Percentiles rank a stretch among this genome's conserved stretches.
Conservation (phyloP, 2,888 invertebrate species). For the Rambutsinella grinnellia region DNA sequence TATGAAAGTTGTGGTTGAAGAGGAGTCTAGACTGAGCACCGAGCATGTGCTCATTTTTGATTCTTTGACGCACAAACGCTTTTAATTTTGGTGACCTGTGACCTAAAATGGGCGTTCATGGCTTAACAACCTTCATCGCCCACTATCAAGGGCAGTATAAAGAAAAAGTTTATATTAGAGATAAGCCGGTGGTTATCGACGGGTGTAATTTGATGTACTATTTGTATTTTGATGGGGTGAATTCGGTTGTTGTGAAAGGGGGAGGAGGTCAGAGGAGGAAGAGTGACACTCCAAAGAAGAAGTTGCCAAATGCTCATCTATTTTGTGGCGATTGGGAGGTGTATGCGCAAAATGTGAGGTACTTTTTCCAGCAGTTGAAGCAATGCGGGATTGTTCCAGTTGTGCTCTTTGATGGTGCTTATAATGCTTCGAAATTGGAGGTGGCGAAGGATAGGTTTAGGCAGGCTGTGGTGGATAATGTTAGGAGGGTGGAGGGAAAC, state of each 20-base stretch:
- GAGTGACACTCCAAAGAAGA: not conserved
- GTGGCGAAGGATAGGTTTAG: slow-evolving; percentile 71
- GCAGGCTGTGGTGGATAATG: slow-evolving; percentile 59
- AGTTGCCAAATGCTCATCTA: slow-evolving; percentile 61
- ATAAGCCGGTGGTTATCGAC: slow-evolving; percentile 82
- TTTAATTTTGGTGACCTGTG: too few species aligned
- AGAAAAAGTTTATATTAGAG: slow-evolving; percentile 76
- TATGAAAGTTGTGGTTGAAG: too few species aligned
- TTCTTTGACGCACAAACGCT: not conserved
- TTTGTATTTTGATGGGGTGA: slow-evolving; percentile 72
- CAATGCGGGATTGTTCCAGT: slow-evolving; percentile 80
- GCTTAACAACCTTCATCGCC: slow-evolving; percentile 84
- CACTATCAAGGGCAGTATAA: slow-evolving; percentile 74
- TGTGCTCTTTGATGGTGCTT: slow-evolving; percentile 86
- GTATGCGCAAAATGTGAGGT: slow-evolving; percentile 76
- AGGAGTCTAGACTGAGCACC: too few species aligned
- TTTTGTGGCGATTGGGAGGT: slow-evolving; percentile 91
- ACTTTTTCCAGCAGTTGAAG: slow-evolving; percentile 79
- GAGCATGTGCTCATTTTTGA: too few species aligned
- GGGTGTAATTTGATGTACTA: slow-evolving; percentile 83
- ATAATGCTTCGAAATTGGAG: slow-evolving; percentile 78
- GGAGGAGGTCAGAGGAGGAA: not conserved
- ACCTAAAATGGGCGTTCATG: slow-evolving; percentile 83
- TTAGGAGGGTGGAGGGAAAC: slow-evolving; percentile 14
- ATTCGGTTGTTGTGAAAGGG: slow-evolving; percentile 19